A percentile compares a stretch with the other conserved stretches of the same genome.
Conservation (phyloP, 1,140 invertebrate genomes). For the Drosophila biarmipes region DNA sequence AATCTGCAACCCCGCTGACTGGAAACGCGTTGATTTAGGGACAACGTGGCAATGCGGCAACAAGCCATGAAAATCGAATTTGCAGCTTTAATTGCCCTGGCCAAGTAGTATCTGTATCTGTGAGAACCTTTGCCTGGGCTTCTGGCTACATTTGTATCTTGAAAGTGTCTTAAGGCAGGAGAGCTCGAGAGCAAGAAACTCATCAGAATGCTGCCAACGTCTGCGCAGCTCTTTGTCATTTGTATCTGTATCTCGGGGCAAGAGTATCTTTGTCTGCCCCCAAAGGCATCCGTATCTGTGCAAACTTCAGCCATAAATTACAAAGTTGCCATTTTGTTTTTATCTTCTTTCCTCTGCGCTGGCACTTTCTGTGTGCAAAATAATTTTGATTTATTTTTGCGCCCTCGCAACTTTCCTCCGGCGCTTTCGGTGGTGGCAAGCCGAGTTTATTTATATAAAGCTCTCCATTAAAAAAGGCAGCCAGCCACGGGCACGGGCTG, state of each 20-base stretch:
- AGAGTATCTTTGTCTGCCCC: constrained; percentile 48
- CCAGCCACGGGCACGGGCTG: constrained; percentile 35
- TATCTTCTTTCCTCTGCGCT: constrained; percentile 62
- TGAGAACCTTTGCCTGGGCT: constrained; percentile 36
- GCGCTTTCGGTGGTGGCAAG: constrained; percentile 52
- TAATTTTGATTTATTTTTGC: constrained; percentile 82
- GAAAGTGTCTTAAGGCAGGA: constrained; percentile 24
- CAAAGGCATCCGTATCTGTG: constrained; percentile 49
- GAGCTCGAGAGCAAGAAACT: constrained; percentile 44
- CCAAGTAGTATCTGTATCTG: constrained; percentile 9
- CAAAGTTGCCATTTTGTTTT: constrained; percentile 83
- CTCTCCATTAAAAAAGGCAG: constrained; percentile 79
- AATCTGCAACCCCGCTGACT: constrained; percentile 47
- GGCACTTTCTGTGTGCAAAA: constrained; percentile 77
- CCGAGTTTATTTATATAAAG: constrained; percentile 80
- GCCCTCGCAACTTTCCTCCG: constrained; percentile 29
- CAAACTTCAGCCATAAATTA: constrained; percentile 82
- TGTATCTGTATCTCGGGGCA: constrained; percentile 44
- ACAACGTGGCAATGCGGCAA: constrained; percentile 79
- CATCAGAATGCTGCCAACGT: constrained; percentile 57
- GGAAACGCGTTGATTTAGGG: constrained; percentile 68
- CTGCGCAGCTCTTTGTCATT: constrained; percentile 69
- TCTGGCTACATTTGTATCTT: constrained; percentile 2
- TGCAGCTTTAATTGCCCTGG: constrained; percentile 64
- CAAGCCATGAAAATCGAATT: constrained; percentile 62